Evolutionary conservation across 2,888 invertebrate species (phyloP).

Genomic region (Lithodes maja): DNA sequence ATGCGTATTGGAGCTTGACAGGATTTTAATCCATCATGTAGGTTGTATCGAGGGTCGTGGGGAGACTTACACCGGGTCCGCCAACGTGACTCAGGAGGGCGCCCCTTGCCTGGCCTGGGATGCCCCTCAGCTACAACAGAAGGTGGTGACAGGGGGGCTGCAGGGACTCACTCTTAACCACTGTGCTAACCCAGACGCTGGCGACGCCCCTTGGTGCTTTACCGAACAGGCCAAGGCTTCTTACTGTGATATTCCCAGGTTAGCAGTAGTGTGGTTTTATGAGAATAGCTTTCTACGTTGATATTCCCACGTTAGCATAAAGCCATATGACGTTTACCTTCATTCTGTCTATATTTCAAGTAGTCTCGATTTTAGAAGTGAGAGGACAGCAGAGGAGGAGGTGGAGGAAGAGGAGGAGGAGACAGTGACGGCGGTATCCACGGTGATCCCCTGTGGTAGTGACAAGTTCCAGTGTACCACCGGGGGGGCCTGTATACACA

Average conservation of each 20-base stretch:
- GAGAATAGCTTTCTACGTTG: no score
- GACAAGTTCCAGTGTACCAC: constrained; percentile 57
- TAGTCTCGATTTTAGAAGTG: constrained; percentile 14
- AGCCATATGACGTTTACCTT: no score
- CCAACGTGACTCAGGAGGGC: constrained; percentile 76
- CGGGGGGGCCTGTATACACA: constrained; percentile 53
- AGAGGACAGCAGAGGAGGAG: neutral
- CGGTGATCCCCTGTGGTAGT: constrained; percentile 12
- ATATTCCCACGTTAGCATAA: no score
- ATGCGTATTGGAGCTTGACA: no score
- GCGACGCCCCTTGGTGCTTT: constrained; percentile 79
- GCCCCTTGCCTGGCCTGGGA: constrained; percentile 76
- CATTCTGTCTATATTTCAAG: neutral
- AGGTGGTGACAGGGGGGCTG: constrained; percentile 26
- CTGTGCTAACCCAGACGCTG: constrained; percentile 78
- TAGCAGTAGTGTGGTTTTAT: no score
- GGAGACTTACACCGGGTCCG: constrained; percentile 77
- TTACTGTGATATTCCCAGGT: constrained; percentile 78
- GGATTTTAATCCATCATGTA: constrained; percentile 70
- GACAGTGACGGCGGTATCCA: no score
- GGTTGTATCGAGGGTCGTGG: constrained; percentile 78
- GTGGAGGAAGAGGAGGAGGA: no score
- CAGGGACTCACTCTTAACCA: constrained; percentile 75
- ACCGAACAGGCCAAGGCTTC: constrained; percentile 75
- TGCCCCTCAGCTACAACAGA: constrained; percentile 29